Evolutionary conservation across 1,140 invertebrate genomes (phyloP).

Genomic region (Hermatobates lingyangjiaoensis): DNA sequence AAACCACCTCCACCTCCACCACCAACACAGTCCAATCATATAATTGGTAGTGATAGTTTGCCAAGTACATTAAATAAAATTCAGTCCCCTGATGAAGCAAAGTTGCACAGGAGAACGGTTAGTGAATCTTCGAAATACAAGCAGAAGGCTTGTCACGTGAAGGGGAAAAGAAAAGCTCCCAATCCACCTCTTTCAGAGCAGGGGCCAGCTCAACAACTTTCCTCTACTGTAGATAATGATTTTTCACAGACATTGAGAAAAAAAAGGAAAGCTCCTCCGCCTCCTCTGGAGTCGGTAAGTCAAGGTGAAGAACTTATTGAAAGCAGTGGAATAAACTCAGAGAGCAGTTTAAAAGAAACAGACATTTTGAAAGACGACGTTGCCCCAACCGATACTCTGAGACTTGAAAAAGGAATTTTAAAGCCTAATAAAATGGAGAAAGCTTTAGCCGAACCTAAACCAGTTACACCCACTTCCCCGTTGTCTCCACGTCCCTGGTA

Average conservation of each 20-base stretch:
- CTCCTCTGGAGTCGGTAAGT: slow-evolving; percentile 23
- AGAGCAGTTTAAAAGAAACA: not conserved
- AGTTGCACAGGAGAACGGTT: slow-evolving; percentile 23
- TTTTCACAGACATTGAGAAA: slow-evolving; percentile 26
- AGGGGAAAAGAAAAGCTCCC: slow-evolving; percentile 51
- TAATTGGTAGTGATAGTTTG: not conserved
- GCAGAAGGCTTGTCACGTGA: slow-evolving; percentile 35
- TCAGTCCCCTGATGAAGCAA: not conserved
- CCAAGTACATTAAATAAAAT: not conserved
- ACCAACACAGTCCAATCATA: not conserved
- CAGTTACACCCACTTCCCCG: slow-evolving; percentile 18
- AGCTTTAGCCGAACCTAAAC: slow-evolving; percentile 9
- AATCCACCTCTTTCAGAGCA: slow-evolving; percentile 31
- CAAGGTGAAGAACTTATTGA: not conserved
- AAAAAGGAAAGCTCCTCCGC: slow-evolving; percentile 37
- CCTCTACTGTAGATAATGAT: slow-evolving; percentile 1
- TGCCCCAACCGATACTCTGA: slow-evolving; percentile 27
- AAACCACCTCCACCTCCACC: slow-evolving; percentile 21
- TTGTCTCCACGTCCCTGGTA: slow-evolving; percentile 42
- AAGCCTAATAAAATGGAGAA: slow-evolving; percentile 20
- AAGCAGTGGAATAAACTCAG: not conserved
- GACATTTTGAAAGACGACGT: slow-evolving; percentile 4
- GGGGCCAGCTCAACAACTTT: not conserved
- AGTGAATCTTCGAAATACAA: slow-evolving; percentile 32
- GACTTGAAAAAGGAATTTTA: slow-evolving; percentile 27